A percentile compares a stretch with the other conserved stretches of the same genome.
Conservation (phyloP, 64 coral and sea anemone genomes). For the Montipora sp. region DNA sequence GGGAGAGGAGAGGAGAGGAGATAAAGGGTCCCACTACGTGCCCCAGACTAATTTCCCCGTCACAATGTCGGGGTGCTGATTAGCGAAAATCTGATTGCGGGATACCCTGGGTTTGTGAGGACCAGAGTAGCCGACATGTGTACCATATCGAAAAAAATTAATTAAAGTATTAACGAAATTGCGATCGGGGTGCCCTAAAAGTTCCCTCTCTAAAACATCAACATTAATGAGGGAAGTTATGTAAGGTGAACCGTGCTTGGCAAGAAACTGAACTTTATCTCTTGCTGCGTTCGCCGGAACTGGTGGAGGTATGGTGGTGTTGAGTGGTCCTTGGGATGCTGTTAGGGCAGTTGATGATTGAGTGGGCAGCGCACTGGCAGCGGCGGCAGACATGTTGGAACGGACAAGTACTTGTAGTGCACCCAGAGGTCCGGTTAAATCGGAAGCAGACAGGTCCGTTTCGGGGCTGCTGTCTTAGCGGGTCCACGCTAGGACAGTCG, state of each 20-base stretch:
- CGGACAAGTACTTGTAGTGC: not conserved
- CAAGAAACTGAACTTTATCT: not conserved
- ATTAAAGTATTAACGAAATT: constrained; percentile 4
- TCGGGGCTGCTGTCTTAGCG: not conserved
- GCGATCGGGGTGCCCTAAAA: not conserved
- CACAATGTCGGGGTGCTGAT: not conserved
- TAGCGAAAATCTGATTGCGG: not conserved
- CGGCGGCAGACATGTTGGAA: not conserved
- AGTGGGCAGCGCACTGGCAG: not conserved
- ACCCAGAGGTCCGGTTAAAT: not conserved
- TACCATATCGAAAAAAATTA: not conserved
- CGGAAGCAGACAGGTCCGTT: not conserved
- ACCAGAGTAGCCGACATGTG: constrained; percentile 6
- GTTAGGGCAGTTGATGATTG: not conserved
- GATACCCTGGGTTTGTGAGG: not conserved
- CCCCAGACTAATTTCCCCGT: constrained; percentile 21
- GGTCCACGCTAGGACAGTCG: constrained; percentile 1
- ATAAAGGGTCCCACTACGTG: constrained; percentile 12
- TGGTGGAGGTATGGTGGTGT: not conserved
- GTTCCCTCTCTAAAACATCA: not conserved
- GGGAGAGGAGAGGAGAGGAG: not conserved
- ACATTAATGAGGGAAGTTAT: constrained; percentile 3
- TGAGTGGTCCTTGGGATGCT: not conserved
- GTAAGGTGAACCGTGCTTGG: not conserved
- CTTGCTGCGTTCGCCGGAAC: not conserved